Evolutionary conservation across 1,140 invertebrate genomes (phyloP).

Genomic region (Rhysida immarginata): DNA sequence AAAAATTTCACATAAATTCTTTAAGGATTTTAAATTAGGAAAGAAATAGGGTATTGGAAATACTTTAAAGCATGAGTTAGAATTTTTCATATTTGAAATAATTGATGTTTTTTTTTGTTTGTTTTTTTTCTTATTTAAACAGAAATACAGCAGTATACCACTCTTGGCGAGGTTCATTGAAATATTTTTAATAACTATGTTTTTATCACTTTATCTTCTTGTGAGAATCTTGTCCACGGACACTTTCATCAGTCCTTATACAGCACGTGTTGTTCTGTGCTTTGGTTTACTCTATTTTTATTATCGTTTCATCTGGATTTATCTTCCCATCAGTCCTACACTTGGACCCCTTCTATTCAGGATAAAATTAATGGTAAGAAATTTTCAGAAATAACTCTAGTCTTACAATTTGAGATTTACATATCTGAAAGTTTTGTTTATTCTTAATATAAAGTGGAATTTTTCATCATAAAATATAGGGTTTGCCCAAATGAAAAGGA

Average conservation of each 20-base stretch:
- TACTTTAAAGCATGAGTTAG: no score
- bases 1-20: no score
- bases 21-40: no score
- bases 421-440: no score
- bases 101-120: background rate
- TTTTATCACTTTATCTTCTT: constrained; percentile 2
- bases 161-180: constrained; percentile 2
- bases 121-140: background rate
- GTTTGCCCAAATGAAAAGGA: no score
- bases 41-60: no score
- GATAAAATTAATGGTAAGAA: constrained; percentile 32
- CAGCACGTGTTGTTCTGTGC: constrained; percentile 19
- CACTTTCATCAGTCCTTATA: constrained; percentile 16
- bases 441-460: no score
- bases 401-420: no score
- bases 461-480: no score
- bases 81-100: background rate
- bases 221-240: background rate
- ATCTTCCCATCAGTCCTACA: constrained; percentile 32
- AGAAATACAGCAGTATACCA: constrained; percentile 11
- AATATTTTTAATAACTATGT: background rate
- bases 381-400: no score
- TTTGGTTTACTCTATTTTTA: constrained; percentile 30
- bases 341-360: constrained; percentile 32
- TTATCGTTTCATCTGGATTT: constrained; percentile 30